Evolutionary conservation across 2,113 vertebrate genomes (phyloP).

Genomic region (Struthio camelus): DNA sequence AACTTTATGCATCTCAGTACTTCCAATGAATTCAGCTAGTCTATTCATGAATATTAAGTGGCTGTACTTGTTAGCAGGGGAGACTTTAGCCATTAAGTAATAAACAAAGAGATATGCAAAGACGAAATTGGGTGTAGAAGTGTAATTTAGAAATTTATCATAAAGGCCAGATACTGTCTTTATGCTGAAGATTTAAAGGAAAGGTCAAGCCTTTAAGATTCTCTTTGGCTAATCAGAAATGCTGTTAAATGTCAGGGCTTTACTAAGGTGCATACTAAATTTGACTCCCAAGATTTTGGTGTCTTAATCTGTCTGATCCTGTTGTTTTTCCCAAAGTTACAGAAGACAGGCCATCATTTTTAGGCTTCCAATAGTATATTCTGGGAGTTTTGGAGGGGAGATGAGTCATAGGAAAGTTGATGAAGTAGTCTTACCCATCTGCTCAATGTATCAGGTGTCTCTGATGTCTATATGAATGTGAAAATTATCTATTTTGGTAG

Average conservation of each 20-base stretch:
- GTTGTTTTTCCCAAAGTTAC: neutral
- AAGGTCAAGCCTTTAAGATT: constrained; percentile 47
- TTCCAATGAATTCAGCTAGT: neutral
- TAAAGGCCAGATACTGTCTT: neutral
- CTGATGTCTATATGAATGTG: neutral
- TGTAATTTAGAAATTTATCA: constrained; percentile 8
- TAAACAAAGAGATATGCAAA: neutral
- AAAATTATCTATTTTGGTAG: neutral
- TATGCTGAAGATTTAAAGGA: neutral
- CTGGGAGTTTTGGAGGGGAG: neutral
- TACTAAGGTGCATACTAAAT: neutral
- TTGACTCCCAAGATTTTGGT: neutral
- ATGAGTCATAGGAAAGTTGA: neutral
- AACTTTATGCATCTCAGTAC: neutral
- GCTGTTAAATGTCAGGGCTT: constrained; percentile 40
- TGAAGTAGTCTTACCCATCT: neutral
- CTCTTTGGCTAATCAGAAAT: constrained; percentile 1
- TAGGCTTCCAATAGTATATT: neutral
- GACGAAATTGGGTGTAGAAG: neutral
- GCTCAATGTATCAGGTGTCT: too few species aligned
- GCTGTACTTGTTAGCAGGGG: neutral
- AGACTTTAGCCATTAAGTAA: constrained; percentile 9
- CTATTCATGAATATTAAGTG: neutral
- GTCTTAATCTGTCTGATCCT: neutral
- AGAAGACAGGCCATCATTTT: neutral